These are phyloP conservation scores for Rhaphigaster nebulosa DNA, from an alignment of 2,888 invertebrate genomes.

Conservation along the genomic window DNA sequence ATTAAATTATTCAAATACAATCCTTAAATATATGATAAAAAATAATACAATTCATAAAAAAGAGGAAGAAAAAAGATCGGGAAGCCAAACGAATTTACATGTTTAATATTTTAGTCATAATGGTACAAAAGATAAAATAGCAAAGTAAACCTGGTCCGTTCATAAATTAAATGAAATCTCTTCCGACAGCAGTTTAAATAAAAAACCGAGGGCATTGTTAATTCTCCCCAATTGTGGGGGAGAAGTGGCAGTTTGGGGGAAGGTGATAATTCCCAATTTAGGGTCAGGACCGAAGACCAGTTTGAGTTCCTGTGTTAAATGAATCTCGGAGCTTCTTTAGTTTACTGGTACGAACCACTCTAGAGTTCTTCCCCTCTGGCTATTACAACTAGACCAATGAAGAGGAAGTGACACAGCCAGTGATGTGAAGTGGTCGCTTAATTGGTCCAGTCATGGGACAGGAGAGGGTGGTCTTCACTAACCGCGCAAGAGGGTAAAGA, in stretches of 20 bases:
- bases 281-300: not conserved
- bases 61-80: too few species aligned
- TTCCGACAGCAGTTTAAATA: not conserved
- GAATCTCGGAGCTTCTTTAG: not conserved
- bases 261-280: not conserved
- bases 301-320: constrained; percentile 4
- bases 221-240: not conserved
- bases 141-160: not conserved
- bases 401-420: not conserved
- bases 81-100: not conserved
- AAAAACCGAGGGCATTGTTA: not conserved
- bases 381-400: not conserved
- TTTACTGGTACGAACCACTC: not conserved
- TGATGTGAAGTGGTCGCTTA: not conserved
- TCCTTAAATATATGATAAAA: too few species aligned
- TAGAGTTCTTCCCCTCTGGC: not conserved
- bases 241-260: not conserved
- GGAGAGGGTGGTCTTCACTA: not conserved
- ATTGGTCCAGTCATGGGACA: not conserved
- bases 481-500: not conserved
- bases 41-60: too few species aligned
- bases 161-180: not conserved
- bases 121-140: not conserved
- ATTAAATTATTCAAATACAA: too few species aligned
- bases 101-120: not conserved